phyloP scores from a whole-genome alignment of 2,113 vertebrate species.

The Lepidothrix coronata region DNA sequence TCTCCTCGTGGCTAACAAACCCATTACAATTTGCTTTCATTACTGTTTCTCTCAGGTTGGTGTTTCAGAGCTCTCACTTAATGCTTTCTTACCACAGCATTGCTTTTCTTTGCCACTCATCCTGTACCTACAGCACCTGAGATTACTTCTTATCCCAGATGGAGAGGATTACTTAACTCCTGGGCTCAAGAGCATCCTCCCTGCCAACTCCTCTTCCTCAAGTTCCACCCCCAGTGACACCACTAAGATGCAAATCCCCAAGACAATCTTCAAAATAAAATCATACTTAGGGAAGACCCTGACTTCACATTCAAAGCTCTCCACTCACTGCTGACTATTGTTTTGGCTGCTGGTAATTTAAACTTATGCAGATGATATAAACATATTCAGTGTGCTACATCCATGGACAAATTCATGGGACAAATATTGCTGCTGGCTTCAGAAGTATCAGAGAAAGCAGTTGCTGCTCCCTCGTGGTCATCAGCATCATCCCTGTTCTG shows the following conservation, averaged over 20 bases:
- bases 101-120: not conserved
- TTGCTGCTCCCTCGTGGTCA: slow-evolving; percentile 39
- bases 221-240: not conserved
- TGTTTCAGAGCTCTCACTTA: not conserved
- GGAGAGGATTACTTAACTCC: not conserved
- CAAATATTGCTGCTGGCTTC: not conserved
- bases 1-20: not conserved
- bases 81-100: not conserved
- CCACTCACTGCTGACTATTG: not conserved
- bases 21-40: not conserved
- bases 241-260: not conserved
- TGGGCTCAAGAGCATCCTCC: not conserved
- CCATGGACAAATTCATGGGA: not conserved
- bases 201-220: not conserved
- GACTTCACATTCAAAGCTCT: not conserved
- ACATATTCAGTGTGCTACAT: not conserved
- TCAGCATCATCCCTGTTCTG: not conserved
- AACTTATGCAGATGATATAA: not conserved
- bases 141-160: not conserved
- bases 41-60: not conserved
- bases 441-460: not conserved
- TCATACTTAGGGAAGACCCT: not conserved
- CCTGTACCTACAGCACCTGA: not conserved
- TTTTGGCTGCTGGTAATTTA: not conserved
- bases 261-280: not conserved